Evolutionary conservation across 2,888 invertebrate genomes (phyloP).

Genomic region (Nemoura dubitans): DNA sequence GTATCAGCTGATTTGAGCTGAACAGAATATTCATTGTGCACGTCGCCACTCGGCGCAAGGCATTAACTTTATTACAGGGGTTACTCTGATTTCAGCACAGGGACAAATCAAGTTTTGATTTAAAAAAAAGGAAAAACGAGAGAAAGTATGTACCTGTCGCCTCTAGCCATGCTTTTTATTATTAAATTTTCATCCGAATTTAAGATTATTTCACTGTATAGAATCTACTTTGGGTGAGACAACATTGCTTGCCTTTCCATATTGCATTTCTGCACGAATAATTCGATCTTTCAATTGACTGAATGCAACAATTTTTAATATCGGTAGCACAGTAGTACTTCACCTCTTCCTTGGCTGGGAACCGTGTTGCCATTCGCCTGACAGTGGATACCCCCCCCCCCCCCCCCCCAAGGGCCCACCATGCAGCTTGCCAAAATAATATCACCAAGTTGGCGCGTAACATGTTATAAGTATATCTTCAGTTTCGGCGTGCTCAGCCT

Average conservation of each 20-base stretch:
- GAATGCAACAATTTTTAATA: slow-evolving; percentile 52
- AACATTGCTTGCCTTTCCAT: slow-evolving; percentile 45
- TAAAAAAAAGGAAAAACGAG: background rate
- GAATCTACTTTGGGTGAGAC: slow-evolving; percentile 43
- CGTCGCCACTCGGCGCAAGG: background rate
- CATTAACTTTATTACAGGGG: background rate
- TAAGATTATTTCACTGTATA: slow-evolving; percentile 40
- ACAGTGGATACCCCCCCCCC: background rate
- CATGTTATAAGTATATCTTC: background rate
- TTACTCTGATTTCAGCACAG: background rate
- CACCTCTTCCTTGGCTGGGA: background rate
- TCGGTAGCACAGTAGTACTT: slow-evolving; percentile 31
- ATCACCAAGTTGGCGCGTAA: background rate
- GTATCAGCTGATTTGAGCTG: background rate
- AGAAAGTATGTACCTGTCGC: slow-evolving; percentile 53
- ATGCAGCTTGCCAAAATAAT: slow-evolving; percentile 29
- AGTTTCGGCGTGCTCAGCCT: too few species aligned
- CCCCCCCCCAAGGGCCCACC: slow-evolving; percentile 3
- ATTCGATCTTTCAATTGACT: slow-evolving; percentile 50
- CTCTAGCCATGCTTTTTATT: slow-evolving; percentile 42
- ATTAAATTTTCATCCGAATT: slow-evolving; percentile 44
- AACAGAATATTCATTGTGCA: background rate
- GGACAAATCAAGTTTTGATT: background rate
- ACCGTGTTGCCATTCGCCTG: background rate
- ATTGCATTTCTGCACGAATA: slow-evolving; percentile 51